A percentile compares a stretch with the other conserved stretches of the same genome.
phyloP scores from a whole-genome alignment of 53 echinoderm and acorn worm genomes.

The Crossaster papposus region DNA sequence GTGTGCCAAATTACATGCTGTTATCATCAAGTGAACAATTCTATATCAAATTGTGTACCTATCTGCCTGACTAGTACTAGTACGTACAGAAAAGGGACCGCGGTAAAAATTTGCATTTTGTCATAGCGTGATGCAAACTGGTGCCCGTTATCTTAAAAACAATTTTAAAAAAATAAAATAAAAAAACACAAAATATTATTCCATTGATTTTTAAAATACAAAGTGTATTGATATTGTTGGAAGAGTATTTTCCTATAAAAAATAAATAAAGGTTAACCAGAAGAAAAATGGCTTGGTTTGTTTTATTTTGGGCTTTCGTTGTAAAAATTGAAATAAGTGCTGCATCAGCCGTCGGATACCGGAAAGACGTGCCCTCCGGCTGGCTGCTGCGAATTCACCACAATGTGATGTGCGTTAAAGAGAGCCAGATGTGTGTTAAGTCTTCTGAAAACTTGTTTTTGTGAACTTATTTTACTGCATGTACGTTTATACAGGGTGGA shows the following conservation, averaged over 20 bases:
- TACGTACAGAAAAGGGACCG: neutral
- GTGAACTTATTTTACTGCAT: neutral
- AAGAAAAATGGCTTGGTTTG: neutral
- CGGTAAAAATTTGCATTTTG: neutral
- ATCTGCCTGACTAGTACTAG: too few relatives aligned
- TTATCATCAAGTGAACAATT: too few relatives aligned
- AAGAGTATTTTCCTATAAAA: conserved; percentile 55
- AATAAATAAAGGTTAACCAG: neutral
- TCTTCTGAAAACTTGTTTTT: neutral
- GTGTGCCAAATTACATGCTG: too few relatives aligned
- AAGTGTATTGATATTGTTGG: conserved; percentile 42
- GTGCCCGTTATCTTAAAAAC: neutral
- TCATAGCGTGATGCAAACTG: neutral
- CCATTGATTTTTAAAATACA: neutral
- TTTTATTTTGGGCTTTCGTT: neutral
- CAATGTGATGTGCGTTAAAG: conserved; percentile 37
- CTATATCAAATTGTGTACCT: too few relatives aligned
- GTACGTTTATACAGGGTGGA: too few relatives aligned
- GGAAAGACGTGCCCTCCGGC: conserved; percentile 34
- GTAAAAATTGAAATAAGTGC: neutral
- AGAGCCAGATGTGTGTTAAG: neutral
- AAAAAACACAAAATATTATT: conserved; percentile 31
- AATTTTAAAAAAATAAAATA: too few relatives aligned
- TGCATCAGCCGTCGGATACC: conserved; percentile 43
- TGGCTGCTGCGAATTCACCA: neutral